phyloP scores from a whole-genome alignment of 2,888 invertebrate genomes.

The Tupiocoris notatus region DNA sequence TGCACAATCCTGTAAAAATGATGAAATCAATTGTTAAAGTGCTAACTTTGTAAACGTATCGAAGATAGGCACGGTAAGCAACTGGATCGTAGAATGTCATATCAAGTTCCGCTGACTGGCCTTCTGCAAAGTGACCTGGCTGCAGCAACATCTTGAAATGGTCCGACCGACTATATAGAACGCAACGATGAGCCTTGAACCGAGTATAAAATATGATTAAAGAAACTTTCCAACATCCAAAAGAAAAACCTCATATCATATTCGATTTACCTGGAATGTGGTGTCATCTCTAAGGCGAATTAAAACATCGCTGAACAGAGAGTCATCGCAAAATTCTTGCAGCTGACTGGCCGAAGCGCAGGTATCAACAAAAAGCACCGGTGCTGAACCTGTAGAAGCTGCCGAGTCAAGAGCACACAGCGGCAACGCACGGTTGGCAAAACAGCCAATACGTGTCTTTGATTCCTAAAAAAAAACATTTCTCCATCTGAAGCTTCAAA shows the following conservation, averaged over 20 bases:
- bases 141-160: constrained; percentile 5
- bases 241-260: not conserved
- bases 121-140: constrained; percentile 5
- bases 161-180: constrained; percentile 1
- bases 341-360: not conserved
- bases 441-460: not conserved
- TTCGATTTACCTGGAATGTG: not conserved
- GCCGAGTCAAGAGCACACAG: not conserved
- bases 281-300: constrained; percentile 6
- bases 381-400: not conserved
- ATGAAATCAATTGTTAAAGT: too few species aligned
- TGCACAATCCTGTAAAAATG: too few species aligned
- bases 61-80: constrained; percentile 40
- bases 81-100: constrained; percentile 41
- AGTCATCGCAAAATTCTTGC: not conserved
- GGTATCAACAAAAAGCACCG: not conserved
- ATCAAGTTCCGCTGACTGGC: constrained; percentile 12
- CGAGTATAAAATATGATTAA: too few species aligned
- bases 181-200: not conserved
- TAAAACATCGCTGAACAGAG: not conserved
- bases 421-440: constrained; percentile 9
- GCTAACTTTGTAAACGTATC: constrained; percentile 32
- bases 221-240: too few species aligned
- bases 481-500: too few species aligned
- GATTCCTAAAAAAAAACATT: constrained; percentile 1